Percentiles rank a stretch among this genome's conserved stretches.
Evolutionary conservation across 1,140 invertebrate species (phyloP).

Genomic region (Hylaeus anthracinus): DNA sequence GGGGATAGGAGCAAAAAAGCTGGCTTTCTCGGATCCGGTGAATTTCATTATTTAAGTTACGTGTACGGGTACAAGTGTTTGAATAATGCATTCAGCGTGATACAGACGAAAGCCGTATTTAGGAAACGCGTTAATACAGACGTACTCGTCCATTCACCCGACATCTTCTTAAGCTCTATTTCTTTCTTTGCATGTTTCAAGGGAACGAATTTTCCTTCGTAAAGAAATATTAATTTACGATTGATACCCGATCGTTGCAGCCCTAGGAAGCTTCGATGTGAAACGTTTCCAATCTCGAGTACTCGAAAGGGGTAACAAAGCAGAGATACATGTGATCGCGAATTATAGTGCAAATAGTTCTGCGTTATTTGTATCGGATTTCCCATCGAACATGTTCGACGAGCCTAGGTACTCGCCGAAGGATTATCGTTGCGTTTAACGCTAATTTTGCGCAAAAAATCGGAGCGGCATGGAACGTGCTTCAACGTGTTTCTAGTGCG

Average conservation of each 20-base stretch:
- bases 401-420: background rate
- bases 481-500: too few relatives aligned
- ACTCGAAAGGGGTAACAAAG: too few relatives aligned
- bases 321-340: background rate
- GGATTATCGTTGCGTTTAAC: background rate
- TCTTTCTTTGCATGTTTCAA: background rate
- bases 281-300: too few relatives aligned
- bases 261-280: too few relatives aligned
- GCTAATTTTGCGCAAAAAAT: background rate
- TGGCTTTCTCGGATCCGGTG: constrained; percentile 29
- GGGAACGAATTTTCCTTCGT: too few relatives aligned
- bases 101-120: constrained; percentile 39
- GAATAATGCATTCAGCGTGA: constrained; percentile 39
- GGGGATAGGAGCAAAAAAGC: constrained; percentile 17
- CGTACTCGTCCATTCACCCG: background rate
- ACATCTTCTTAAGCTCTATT: background rate
- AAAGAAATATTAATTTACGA: too few relatives aligned
- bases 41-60: constrained; percentile 48
- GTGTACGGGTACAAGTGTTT: constrained; percentile 43
- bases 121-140: constrained; percentile 29
- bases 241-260: too few relatives aligned
- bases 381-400: background rate
- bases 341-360: background rate
- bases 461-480: background rate
- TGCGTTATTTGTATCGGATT: background rate